Evolutionary conservation across 2,113 vertebrate species (phyloP), one percentile per base, ranked within the genome.

Genomic region (Hypocryptadius cinnamomeus): DNA sequence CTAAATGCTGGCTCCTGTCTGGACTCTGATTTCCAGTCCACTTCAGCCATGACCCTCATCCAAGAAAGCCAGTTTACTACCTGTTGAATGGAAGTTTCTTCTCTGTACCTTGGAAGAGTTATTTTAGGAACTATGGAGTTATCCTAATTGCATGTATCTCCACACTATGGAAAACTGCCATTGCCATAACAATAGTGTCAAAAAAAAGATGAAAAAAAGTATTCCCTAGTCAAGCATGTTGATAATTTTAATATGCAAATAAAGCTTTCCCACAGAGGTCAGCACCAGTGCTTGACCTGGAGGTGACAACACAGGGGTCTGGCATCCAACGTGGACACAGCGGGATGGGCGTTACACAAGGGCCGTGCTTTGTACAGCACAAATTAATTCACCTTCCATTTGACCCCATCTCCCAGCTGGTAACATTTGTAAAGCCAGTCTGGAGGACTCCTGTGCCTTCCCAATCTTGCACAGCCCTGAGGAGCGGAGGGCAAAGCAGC

Each of bases 291-390:
- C 30, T 15, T 0, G 3, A 14, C 31, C 40, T 10, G 1, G 47
- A 72, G 59, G 37, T 11, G n/a, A 60, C 21, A 33, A 20, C 7
- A 31, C 30, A 60, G 54, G 19, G 24, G 19, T 28, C 28, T 44
- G 60, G 37, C n/a, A n/a, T 19, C 42, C 51, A 12, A 12, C 16
- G 5, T 15, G 20, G 73, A 2, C 54, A 13, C 0, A 0, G 40
- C 0, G 0, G 59, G 65, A 15, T 5, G 44, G 87, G 66, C 1
- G 0, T 4, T 24, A 27, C 6, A 27, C n/a, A 15, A 51, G 20
- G 11, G 25, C 0, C 0, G 4, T 20, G 35, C 31, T 70, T 69
- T 7, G 10, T 2, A 11, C 13, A 13, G 24, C 31, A 48, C 13
- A 21, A 45, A 57, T 39, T 6, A 30, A 44, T 37, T 27, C 80